phyloP scores from a whole-genome alignment of 2,797 vertebrate species.

The Halcyon leucocephala region DNA sequence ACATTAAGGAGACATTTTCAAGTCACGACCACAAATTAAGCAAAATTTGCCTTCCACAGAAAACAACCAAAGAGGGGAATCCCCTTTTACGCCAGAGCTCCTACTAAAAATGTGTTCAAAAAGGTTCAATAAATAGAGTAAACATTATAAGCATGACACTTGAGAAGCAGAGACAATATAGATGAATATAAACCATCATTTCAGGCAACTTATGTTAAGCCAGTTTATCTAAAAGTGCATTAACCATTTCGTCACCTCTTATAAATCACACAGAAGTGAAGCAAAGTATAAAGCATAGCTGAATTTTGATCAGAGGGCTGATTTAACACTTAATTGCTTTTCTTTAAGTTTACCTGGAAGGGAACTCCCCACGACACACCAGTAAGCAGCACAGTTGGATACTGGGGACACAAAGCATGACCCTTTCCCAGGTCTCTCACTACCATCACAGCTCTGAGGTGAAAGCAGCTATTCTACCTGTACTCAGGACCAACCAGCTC shows the following conservation, averaged over 20 bases:
- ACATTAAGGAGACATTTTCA: background rate
- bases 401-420: background rate
- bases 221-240: background rate
- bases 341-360: background rate
- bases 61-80: background rate
- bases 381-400: background rate
- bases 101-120: background rate
- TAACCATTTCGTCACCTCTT: background rate
- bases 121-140: background rate
- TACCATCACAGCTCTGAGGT: background rate
- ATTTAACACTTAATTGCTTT: background rate
- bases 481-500: background rate
- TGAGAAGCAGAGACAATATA: background rate
- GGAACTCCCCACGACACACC: accelerated
- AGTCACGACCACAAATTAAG: background rate
- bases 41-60: background rate
- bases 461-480: background rate
- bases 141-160: background rate
- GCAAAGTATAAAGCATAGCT: background rate
- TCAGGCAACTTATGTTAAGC: background rate
- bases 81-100: background rate
- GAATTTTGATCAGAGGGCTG: background rate
- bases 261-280: background rate
- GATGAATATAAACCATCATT: background rate
- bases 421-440: background rate